Base-by-base conservation (phyloP, 2,888 invertebrate genomes). In the Drosophila diplacantha region DNA sequence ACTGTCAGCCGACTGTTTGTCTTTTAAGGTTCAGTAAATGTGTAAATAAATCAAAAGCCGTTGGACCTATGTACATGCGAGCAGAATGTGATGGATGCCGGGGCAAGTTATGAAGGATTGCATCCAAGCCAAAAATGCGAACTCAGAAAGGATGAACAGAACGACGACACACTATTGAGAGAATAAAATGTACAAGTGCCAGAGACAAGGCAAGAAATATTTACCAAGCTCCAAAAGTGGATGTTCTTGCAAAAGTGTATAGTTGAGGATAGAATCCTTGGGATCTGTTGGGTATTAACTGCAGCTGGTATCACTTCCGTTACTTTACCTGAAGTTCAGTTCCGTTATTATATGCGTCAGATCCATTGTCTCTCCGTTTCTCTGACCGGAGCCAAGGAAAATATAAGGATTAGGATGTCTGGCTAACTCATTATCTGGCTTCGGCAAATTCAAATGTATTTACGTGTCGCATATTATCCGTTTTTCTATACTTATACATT, bases 31-130 rank as follows among this genome's bases (percentile, higher is more conserved):
- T 59, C 58, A 66, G 51, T 38, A 68, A 59, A 59, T 66, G 51
- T 43, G 53, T 53, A 67, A 67, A 68, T 67, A 67, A 67, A 67
- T 68, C 59, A 67, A 59, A 68, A 50, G 59, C 43, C 24, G 44
- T 50, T 52, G 47, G 58, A 43, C 68, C 34, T 58, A 22, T 6
- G 6, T 22, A 58, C 59, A 59, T 31, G 29, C 9, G 22, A 69
- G 49, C 31, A 22, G 31, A 43, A 50, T 50, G 31, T 41, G 60
- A 61, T 62, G 41, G 41, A 61, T 61, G 47, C 22, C 39, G 9
- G 5, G 49, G 3, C 22, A n/a, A 35, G 62, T 29, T 24, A 61
- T 49, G 35, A 59, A 59, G 26, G 34, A 60, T 57, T 57, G 58
- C 58, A 44, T 44, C 31, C 14, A 32, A 11, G 16, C 18, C 20